phyloP scores from a whole-genome alignment of 2,113 vertebrate species.

The Gulo gulo region DNA sequence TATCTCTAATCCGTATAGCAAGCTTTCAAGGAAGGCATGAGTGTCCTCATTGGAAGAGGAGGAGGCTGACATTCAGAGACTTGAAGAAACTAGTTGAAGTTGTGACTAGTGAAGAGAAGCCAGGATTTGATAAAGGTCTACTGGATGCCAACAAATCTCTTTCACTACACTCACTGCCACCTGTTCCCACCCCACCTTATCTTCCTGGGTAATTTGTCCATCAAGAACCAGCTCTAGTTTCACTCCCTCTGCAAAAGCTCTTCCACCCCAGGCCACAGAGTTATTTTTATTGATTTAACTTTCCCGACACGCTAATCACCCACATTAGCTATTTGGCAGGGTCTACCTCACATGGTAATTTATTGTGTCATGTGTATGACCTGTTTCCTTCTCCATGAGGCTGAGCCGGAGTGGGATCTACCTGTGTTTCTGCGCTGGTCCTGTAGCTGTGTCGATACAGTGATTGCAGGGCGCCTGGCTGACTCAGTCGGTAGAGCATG shows the following conservation, averaged over 20 bases:
- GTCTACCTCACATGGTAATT: not conserved
- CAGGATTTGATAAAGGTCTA: not conserved
- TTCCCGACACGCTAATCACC: not conserved
- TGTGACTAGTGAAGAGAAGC: not conserved
- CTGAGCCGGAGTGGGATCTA: not conserved
- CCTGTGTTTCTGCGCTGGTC: not conserved
- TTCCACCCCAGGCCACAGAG: not conserved
- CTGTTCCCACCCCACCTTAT: not conserved
- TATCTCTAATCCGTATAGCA: not conserved
- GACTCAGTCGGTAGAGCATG: not conserved
- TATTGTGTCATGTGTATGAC: not conserved
- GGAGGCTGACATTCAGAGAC: not conserved
- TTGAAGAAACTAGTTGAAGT: not conserved
- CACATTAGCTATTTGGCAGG: not conserved
- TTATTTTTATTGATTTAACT: not conserved
- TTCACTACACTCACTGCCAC: not conserved
- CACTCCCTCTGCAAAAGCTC: not conserved
- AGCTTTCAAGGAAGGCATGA: not conserved
- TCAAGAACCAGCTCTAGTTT: not conserved
- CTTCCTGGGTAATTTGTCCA: not conserved
- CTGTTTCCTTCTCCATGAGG: not conserved
- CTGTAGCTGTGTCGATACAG: not conserved
- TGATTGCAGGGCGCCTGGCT: not conserved
- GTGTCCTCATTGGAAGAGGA: not conserved
- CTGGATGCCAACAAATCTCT: not conserved